A percentile compares a stretch with the other conserved stretches of the same genome.
These are phyloP conservation scores for Pimephales promelas DNA, from an alignment of 2,113 vertebrate genomes.

Conservation along the genomic window DNA sequence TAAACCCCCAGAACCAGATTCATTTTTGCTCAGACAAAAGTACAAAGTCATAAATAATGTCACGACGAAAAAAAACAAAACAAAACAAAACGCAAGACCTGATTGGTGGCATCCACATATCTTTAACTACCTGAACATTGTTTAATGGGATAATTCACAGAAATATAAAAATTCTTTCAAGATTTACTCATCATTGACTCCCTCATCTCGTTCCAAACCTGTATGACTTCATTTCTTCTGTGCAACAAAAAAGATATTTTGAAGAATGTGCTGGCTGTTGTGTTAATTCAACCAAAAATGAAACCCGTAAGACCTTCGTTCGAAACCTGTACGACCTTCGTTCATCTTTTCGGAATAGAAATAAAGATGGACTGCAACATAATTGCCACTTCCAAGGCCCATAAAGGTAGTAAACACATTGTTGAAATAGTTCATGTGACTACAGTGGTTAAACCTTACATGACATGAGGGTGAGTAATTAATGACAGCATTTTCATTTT, in stretches of 20 bases:
- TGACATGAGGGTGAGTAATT: no score
- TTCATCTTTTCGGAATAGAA: no score
- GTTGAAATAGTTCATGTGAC: no score
- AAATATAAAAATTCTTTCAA: neutral
- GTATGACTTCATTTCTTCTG: neutral
- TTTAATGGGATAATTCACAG: neutral
- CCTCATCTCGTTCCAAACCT: neutral
- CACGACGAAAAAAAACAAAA: conserved; percentile 21
- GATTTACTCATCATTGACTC: neutral
- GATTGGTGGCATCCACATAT: conserved; percentile 21
- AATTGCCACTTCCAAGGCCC: no score
- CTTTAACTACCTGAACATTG: neutral
- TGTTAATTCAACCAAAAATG: no score
- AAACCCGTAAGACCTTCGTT: no score
- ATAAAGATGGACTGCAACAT: no score
- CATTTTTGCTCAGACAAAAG: conserved; percentile 22
- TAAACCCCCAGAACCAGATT: conserved; percentile 16
- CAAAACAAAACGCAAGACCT: conserved; percentile 13
- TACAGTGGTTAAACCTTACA: no score
- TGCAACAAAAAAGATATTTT: neutral
- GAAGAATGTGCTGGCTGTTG: neutral
- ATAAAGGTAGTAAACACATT: no score
- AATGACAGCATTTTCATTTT: no score
- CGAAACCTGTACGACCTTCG: no score
- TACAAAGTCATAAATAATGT: conserved; percentile 54